These are phyloP conservation scores for Drosophila hawaiiensis DNA, from an alignment of 2,888 invertebrate species.

Conservation along the genomic window DNA sequence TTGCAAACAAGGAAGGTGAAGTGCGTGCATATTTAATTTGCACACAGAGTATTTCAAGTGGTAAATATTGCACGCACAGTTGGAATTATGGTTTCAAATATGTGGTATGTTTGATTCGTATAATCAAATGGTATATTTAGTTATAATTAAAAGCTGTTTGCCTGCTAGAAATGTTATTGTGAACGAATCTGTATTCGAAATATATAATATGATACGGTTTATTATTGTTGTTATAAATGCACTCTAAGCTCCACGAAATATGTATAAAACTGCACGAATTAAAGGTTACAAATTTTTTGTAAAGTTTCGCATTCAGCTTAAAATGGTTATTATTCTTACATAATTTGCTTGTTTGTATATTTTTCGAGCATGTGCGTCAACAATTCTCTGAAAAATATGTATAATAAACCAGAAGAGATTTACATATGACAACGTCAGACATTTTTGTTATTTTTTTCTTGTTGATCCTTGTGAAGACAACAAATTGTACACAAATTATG, in stretches of 20 bases:
- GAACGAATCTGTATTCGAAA: neutral
- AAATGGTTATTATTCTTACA: slow-evolving; percentile 10
- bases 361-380: slow-evolving; percentile 39
- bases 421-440: slow-evolving; percentile 31
- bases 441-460: slow-evolving; percentile 14
- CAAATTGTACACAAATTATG: slow-evolving; percentile 32
- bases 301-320: slow-evolving; percentile 2
- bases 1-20: slow-evolving; percentile 18
- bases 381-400: slow-evolving; percentile 29
- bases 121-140: neutral
- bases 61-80: neutral
- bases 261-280: neutral
- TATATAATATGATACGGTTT: neutral
- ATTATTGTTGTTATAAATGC: neutral
- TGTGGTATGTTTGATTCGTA: neutral
- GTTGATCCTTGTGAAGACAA: slow-evolving; percentile 9
- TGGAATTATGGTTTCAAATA: neutral
- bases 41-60: neutral
- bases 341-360: slow-evolving; percentile 15
- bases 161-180: neutral
- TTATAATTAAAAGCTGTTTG: neutral
- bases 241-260: neutral
- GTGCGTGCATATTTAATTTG: slow-evolving; percentile 5
- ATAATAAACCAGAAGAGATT: slow-evolving; percentile 41
- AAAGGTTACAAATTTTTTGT: neutral